A percentile compares a stretch with the other conserved stretches of the same genome.
Conservation (phyloP, 53 echinoderm and acorn worm species). For the Henricia sp. region DNA sequence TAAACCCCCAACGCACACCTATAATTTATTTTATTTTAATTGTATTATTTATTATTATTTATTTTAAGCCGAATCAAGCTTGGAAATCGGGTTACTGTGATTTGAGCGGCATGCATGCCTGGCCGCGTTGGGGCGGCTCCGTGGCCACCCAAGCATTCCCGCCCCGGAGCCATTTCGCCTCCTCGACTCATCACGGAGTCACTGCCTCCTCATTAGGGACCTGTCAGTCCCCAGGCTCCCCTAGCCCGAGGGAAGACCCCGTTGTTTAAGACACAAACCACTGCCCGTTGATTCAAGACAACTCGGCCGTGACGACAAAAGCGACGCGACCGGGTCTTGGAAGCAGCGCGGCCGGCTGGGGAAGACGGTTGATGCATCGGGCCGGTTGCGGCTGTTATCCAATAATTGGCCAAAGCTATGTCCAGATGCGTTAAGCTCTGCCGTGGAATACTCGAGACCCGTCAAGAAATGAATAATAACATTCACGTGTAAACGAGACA, state of each 20-base stretch:
- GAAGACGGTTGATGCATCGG: conserved; percentile 17
- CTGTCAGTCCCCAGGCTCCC: neutral
- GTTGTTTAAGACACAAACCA: neutral
- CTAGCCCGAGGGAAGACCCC: neutral
- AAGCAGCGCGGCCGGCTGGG: neutral
- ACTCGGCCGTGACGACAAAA: conserved; percentile 10
- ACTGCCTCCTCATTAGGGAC: conserved; percentile 16
- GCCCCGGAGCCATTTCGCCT: neutral
- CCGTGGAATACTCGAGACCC: neutral
- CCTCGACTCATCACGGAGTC: neutral
- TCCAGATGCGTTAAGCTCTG: conserved; percentile 7
- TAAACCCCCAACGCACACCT: too few relatives aligned
- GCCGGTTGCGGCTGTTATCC: conserved; percentile 9
- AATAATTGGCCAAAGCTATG: neutral
- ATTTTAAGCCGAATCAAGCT: too few relatives aligned
- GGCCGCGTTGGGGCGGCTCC: neutral
- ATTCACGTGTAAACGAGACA: neutral
- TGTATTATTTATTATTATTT: too few relatives aligned
- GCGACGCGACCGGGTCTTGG: neutral
- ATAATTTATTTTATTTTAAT: too few relatives aligned
- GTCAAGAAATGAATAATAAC: neutral
- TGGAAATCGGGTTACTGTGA: too few relatives aligned
- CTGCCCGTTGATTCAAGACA: conserved; percentile 45
- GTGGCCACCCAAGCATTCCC: neutral
- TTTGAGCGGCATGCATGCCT: neutral